Base-by-base conservation (phyloP, 1,140 invertebrate species). In the Lithobius niger region DNA sequence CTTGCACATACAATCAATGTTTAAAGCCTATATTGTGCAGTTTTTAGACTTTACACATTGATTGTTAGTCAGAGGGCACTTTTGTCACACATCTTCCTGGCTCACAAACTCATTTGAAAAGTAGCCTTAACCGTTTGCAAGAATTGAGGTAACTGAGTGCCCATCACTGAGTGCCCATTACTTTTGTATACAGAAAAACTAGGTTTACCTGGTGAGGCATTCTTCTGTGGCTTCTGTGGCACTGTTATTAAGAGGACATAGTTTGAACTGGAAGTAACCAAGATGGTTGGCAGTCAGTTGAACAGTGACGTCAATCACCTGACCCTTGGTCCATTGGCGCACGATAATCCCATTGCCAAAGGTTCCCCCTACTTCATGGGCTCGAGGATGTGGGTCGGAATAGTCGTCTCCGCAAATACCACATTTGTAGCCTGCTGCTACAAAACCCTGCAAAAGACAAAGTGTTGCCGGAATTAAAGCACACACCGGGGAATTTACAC, bases 351-450 rank as follows among this genome's bases (percentile, higher is more conserved):
- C 79, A 0, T 50, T 62, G 60, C 80, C 80, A 62, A 76, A 80
- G 24, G 54, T 64, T n/a, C 81, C 81, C 3, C 77, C 78, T 47
- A 80, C 74, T 67, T 83, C 81, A 60, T 82, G 77, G 1, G 66
- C 61, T 60, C 81, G 72, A 3, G 81, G 80, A 40, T 65, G 67
- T 1, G 67, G 61, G 70, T 6, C 75, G 75, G 55, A 66, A 68
- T 61, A 66, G 2, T 64, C 47, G 54, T 66, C 64, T 1, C 64
- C 64, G 55, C 64, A 66, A 18, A 65, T 52, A 24, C 64, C 64
- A 54, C 64, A 80, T 74, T 52, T 65, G 25, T 18, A 62, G 45
- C 68, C 69, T n/a, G n/a, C n/a, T n/a, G n/a, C n/a, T n/a, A n/a
- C n/a, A n/a, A n/a, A n/a, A n/a, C n/a, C n/a, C n/a, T n/a, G n/a